Conservation (phyloP, 2,113 vertebrate genomes). For the Brachyistius frenatus region DNA sequence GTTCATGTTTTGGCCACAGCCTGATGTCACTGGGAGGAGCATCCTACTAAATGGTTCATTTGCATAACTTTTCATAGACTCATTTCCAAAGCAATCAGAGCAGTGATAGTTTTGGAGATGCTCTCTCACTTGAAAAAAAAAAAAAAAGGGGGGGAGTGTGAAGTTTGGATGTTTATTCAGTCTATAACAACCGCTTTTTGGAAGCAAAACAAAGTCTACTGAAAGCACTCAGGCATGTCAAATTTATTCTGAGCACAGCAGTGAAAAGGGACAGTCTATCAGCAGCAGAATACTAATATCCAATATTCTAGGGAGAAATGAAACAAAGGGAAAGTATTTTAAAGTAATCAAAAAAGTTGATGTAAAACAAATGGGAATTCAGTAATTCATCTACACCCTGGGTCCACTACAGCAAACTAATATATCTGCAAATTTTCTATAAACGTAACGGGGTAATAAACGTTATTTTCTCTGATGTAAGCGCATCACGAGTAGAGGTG, state of each 20-base stretch:
- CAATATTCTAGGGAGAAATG: conserved; percentile 45
- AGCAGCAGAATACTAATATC: conserved; percentile 70
- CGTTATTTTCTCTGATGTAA: conserved; percentile 73
- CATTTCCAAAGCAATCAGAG: conserved; percentile 49
- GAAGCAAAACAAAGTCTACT: conserved; percentile 67
- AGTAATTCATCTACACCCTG: conserved; percentile 56
- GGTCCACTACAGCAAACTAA: conserved; percentile 50
- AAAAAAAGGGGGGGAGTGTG: neutral
- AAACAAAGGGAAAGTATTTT: conserved; percentile 54
- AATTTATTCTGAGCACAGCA: conserved; percentile 70
- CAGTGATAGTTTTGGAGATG: conserved; percentile 21
- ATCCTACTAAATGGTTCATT: conserved; percentile 37
- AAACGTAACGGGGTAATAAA: conserved; percentile 73
- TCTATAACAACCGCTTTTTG: conserved; percentile 63
- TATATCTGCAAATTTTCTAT: conserved; percentile 72
- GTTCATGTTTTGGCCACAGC: conserved; percentile 42
- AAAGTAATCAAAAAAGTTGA: conserved; percentile 62
- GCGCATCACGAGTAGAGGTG: conserved; percentile 69
- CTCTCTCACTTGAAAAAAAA: conserved; percentile 38
- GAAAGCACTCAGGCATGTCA: conserved; percentile 57
- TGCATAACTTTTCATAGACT: conserved; percentile 50
- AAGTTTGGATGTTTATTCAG: conserved; percentile 60
- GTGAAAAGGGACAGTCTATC: conserved; percentile 64
- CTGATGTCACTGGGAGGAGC: conserved; percentile 38
- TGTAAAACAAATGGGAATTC: conserved; percentile 67